Conservation (phyloP, 2,113 vertebrate species). For the Peromyscus californicus region DNA sequence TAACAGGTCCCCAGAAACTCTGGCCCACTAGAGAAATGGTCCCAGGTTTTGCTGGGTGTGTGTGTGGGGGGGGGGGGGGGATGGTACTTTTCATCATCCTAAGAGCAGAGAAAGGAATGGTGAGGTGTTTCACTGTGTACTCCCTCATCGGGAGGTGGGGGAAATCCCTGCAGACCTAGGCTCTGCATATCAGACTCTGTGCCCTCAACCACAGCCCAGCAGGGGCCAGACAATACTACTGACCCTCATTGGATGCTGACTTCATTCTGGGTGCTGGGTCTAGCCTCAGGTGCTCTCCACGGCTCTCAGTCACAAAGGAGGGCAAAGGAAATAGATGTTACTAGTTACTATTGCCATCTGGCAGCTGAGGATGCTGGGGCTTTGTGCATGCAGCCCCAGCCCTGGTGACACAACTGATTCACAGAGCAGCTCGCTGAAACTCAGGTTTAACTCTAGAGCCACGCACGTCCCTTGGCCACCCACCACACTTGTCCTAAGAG, state of each 20-base stretch:
- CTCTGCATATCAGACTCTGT: not conserved
- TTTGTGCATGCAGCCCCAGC: not conserved
- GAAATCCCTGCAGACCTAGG: not conserved
- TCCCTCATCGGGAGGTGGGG: not conserved
- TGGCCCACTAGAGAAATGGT: conserved; percentile 79
- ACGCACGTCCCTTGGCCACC: not conserved
- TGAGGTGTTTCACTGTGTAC: not conserved
- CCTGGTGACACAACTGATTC: not conserved
- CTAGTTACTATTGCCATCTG: not conserved
- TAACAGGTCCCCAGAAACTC: conserved; percentile 84
- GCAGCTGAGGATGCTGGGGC: not conserved
- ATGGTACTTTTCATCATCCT: conserved; percentile 72
- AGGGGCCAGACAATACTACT: fast-evolving
- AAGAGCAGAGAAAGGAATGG: conserved; percentile 32
- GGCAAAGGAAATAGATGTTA: not conserved
- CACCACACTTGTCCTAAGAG: not conserved
- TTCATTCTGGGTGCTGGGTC: fast-evolving
- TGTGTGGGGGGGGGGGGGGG: not conserved
- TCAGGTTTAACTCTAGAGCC: not conserved
- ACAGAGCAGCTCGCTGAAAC: too few relatives aligned
- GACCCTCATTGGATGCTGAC: fast-evolving
- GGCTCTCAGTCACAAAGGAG: not conserved
- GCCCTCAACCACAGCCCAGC: not conserved
- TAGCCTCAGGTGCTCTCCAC: not conserved
- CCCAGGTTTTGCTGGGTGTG: conserved; percentile 47